phyloP scores from a whole-genome alignment of 2,797 vertebrate species.

The Phoebastria nigripes region DNA sequence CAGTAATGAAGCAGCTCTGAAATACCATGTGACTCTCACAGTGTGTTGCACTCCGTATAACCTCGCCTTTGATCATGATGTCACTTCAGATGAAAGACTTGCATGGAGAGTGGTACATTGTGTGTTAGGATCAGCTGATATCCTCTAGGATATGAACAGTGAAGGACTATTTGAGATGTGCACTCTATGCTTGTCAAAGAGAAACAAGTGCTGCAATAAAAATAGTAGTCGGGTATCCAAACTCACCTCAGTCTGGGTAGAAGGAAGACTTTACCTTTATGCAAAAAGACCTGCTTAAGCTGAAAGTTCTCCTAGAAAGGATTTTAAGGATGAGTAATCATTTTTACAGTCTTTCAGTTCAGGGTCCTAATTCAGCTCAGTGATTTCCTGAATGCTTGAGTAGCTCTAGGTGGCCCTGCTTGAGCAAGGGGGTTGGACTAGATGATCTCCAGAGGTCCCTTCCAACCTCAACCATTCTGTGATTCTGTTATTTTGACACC shows the following conservation, averaged over 20 bases:
- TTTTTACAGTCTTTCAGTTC: not conserved
- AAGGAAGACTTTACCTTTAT: not conserved
- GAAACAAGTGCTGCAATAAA: not conserved
- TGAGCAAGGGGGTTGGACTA: not conserved
- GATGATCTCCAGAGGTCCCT: not conserved
- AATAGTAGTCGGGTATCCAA: not conserved
- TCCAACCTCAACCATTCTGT: not conserved
- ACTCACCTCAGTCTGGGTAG: not conserved
- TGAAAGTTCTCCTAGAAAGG: not conserved
- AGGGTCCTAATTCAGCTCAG: not conserved
- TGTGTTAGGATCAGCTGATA: not conserved
- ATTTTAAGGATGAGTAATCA: not conserved
- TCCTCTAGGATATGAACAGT: not conserved
- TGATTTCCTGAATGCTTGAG: not conserved
- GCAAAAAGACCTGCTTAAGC: not conserved
- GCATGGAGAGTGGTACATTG: not conserved
- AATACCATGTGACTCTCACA: not conserved
- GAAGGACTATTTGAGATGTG: not conserved
- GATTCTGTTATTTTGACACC: not conserved
- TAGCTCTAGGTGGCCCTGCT: not conserved
- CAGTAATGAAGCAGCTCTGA: constrained; percentile 32
- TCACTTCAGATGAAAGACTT: constrained; percentile 41
- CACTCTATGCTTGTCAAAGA: not conserved
- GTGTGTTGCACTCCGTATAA: not conserved
- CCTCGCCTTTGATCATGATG: constrained; percentile 40